phyloP scores from a whole-genome alignment of 2,888 invertebrate species.

The Tetragnatha montana region DNA sequence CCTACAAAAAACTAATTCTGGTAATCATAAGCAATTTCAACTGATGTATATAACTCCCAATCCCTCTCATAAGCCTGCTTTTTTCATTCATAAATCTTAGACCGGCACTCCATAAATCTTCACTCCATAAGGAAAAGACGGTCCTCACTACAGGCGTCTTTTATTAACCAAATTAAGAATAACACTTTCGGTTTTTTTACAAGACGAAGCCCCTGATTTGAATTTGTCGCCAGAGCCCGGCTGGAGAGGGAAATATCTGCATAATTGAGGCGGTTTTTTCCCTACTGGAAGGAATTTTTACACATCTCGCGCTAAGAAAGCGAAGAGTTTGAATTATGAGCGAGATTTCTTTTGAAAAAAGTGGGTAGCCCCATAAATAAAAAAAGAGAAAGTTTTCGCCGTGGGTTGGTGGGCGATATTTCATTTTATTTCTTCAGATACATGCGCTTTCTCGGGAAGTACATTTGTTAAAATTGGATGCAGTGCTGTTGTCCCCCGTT shows the following conservation, averaged over 20 bases:
- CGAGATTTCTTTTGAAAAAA: background rate
- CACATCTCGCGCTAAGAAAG: background rate
- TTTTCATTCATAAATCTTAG: background rate
- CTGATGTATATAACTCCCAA: background rate
- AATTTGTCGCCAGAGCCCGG: background rate
- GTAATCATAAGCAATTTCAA: background rate
- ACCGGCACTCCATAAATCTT: background rate
- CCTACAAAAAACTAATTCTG: background rate
- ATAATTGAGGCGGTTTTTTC: constrained; percentile 43
- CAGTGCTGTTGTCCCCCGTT: background rate
- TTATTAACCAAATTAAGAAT: constrained; percentile 42
- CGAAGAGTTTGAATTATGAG: constrained; percentile 34
- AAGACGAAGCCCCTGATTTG: background rate
- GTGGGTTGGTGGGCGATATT: constrained; percentile 28
- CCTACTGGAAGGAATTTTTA: constrained; percentile 8
- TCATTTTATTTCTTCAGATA: constrained; percentile 13
- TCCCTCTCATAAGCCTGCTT: background rate
- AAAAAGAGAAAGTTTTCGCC: constrained; percentile 21
- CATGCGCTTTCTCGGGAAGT: background rate
- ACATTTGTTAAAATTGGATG: constrained; percentile 44
- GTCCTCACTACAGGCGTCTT: background rate
- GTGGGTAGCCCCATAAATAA: background rate
- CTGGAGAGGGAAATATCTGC: constrained; percentile 22
- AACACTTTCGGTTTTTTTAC: constrained; percentile 20
- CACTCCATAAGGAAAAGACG: background rate